Base-by-base conservation (phyloP, 2,113 vertebrate species). In the Actenoides hombroni region DNA sequence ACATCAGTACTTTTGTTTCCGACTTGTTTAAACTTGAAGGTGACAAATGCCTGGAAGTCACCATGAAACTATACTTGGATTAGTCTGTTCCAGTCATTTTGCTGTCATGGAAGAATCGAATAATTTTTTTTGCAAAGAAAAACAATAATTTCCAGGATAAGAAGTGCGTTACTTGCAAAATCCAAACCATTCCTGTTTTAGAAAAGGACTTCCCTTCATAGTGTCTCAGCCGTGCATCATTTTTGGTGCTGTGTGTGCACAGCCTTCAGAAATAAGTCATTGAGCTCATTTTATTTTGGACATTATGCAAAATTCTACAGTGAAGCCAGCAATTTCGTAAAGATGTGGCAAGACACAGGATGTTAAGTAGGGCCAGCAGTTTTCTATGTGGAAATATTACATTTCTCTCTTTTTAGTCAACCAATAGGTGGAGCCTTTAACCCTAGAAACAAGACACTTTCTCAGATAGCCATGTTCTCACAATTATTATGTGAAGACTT, bases 341-440 rank as follows among this genome's bases (percentile, higher is more conserved):
- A 85, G 46, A 69, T 77, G 56, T 79, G 68, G n/a, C 39, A 88
- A 91, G 60, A 80, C 65, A 61, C 48, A 29, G 67, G 63, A 61
- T 48, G 49, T 39, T 89, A 44, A 40, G 33, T 31, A 48, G 10
- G 35, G 73, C 60, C 42, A 84, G 65, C 42, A 44, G 18, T 75
- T 92, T 82, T 77, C 69, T 39, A 2, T 25, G 61, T 73, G 54
- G 84, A 94, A 94, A 78, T 39, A 5, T 49, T 83, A 51, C 25
- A 68, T 79, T 95, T 92, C 80, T 89, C 44, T 70, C 31, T 46
- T 94, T 92, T 94, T 68, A 84, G 83, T 56, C 85, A 90, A 70
- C 95, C 97, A 93, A 96, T 90, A 97, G 97, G 81, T 97, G 97
- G 97, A 97, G 97, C 97, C 91, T 97, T 95, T 91, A 96, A 89